Base-by-base conservation (phyloP, 1,140 invertebrate species). In the Stegodyphus dumicola region DNA sequence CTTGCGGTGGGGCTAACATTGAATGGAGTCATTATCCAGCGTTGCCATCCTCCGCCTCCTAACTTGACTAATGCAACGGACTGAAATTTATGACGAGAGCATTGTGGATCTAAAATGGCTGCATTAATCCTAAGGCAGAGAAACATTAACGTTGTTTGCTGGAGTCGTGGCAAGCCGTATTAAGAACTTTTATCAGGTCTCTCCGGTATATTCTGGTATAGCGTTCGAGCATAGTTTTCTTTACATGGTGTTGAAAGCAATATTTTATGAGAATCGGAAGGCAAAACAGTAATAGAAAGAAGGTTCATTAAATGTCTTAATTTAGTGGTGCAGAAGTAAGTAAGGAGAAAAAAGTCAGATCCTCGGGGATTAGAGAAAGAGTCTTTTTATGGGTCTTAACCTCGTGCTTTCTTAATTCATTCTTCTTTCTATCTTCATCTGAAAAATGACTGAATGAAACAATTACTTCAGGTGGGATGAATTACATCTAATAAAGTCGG, bases 71-170 rank as follows among this genome's bases (percentile, higher is more conserved):
- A 60, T 60, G 56, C 56, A 60, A 15, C 9, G 56, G 69, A 49
- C 69, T 71, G 69, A 71, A 71, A 71, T 71, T 71, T 71, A 71
- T 71, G 69, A 71, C 9, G 18, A 49, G 33, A 48, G 69, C 48
- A 71, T 71, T 71, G 69, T 71, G 48, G 69, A 71, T 15, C 18
- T 71, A 9, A 49, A 71, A 71, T 18, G 48, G 69, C 69, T 48
- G 69, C 69, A 48, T 71, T 49, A 51, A 71, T 71, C 18, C 69
- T 51, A 7, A 9, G 9, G 69, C 15, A 11, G 48, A 13, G 69
- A 4, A 71, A 71, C 69, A 48, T 71, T 71, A 71, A 71, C 33
- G 69, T 48, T 71, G 49, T 71, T 71, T 71, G 69, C 18, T 10
- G 69, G 69, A 7, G 18, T 17, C 33, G 33, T 33, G 33, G 33